These are phyloP conservation scores for Eurytoma californica DNA, from an alignment of 2,888 invertebrate genomes.

Conservation along the genomic window DNA sequence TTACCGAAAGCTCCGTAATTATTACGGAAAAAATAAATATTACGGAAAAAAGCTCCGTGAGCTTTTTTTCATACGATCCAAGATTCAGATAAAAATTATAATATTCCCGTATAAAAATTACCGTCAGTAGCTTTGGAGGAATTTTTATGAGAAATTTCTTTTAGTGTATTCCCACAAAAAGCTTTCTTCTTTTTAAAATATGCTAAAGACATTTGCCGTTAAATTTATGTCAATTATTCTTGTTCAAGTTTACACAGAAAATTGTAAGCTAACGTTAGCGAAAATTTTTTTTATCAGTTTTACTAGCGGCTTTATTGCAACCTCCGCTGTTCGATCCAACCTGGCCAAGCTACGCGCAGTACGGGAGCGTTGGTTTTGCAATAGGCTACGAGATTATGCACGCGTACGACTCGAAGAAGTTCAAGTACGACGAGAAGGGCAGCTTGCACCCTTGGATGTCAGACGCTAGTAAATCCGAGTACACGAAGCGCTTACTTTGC, in stretches of 20 bases:
- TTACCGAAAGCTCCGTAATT: too few species aligned
- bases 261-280: background rate
- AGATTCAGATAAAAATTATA: too few species aligned
- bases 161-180: background rate
- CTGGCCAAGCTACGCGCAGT: constrained; percentile 93
- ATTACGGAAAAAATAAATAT: too few species aligned
- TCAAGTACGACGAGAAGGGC: constrained; percentile 93
- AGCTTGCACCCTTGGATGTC: constrained; percentile 75
- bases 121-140: too few species aligned
- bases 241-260: background rate
- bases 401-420: constrained; percentile 90
- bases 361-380: constrained; percentile 92
- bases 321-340: constrained; percentile 92
- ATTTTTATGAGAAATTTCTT: too few species aligned
- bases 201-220: too few species aligned
- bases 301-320: constrained; percentile 91
- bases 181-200: background rate
- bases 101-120: too few species aligned
- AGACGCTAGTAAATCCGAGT: background rate
- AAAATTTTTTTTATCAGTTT: constrained; percentile 49
- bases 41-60: too few species aligned
- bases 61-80: too few species aligned
- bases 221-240: background rate
- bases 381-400: constrained; percentile 95
- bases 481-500: background rate